Evolutionary conservation across 2,797 vertebrate genomes (phyloP).

Genomic region (Acanthurus tractus): DNA sequence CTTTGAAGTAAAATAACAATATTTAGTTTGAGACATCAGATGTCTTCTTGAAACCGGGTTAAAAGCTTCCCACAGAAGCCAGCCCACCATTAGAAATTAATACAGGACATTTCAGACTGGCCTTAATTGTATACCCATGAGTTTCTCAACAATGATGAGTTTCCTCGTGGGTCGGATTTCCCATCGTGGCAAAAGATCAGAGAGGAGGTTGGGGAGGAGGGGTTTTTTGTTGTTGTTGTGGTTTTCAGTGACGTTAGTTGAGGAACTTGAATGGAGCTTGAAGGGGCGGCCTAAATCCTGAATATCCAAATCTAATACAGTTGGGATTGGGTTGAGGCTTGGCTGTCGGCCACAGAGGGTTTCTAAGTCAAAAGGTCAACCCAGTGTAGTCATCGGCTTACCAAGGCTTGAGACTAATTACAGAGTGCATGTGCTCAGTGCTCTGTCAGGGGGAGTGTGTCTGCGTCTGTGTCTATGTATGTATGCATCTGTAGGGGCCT

Average conservation of each 20-base stretch:
- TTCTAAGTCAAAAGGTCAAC: slow-evolving; percentile 69
- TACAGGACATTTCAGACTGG: slow-evolving; percentile 19
- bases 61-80: slow-evolving; percentile 37
- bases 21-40: slow-evolving; percentile 20
- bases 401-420: slow-evolving; percentile 64
- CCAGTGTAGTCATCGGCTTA: slow-evolving; percentile 59
- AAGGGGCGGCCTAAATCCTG: slow-evolving; percentile 29
- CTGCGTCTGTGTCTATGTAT: background rate
- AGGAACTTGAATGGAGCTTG: slow-evolving; percentile 28
- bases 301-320: slow-evolving; percentile 31
- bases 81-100: slow-evolving; percentile 32
- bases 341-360: slow-evolving; percentile 52
- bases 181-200: slow-evolving; percentile 38
- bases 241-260: slow-evolving; percentile 33
- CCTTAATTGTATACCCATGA: slow-evolving; percentile 18
- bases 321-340: slow-evolving; percentile 19
- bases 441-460: slow-evolving; percentile 16
- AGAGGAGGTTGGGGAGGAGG: slow-evolving; percentile 18
- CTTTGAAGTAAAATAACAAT: slow-evolving; percentile 26
- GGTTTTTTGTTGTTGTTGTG: slow-evolving; percentile 42
- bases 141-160: slow-evolving; percentile 29
- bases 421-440: slow-evolving; percentile 46
- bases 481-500: no score
- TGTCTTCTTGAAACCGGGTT: slow-evolving; percentile 38
- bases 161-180: slow-evolving; percentile 28